These are phyloP conservation scores for Martes martes DNA, from an alignment of 2,113 vertebrate species.

Conservation along the genomic window DNA sequence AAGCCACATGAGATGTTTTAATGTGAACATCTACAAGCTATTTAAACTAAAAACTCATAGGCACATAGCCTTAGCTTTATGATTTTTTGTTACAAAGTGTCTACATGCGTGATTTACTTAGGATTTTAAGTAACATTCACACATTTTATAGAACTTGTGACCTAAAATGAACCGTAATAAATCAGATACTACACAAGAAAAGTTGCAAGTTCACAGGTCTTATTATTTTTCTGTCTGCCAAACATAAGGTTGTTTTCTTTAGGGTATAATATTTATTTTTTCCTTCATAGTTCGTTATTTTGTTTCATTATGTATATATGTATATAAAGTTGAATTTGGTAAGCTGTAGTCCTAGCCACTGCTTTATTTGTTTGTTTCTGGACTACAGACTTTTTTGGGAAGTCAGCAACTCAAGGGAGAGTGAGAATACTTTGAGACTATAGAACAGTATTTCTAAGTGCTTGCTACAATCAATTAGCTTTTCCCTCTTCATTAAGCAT, in stretches of 20 bases:
- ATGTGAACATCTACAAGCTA: slow-evolving; percentile 16
- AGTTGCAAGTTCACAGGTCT: neutral
- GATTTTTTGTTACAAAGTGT: slow-evolving; percentile 1
- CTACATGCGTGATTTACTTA: slow-evolving; percentile 3
- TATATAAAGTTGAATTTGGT: neutral
- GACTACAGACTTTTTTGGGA: neutral
- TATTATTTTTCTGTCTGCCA: neutral
- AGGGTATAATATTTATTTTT: neutral
- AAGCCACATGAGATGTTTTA: slow-evolving; percentile 14
- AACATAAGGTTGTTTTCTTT: slow-evolving; percentile 1
- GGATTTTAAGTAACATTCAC: neutral
- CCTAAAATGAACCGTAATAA: neutral
- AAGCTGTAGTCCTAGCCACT: neutral
- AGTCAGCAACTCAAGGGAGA: neutral
- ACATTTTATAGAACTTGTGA: neutral
- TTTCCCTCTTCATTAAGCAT: neutral
- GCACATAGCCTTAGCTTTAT: neutral
- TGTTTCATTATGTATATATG: neutral
- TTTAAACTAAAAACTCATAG: slow-evolving; percentile 36
- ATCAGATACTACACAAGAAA: neutral
- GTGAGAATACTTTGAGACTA: neutral
- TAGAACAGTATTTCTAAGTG: neutral
- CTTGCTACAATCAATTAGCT: slow-evolving; percentile 14
- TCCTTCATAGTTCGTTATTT: neutral
- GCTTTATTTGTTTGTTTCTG: neutral